Conservation (phyloP, 2,888 invertebrate genomes). For the Synanthedon myopaeformis region DNA sequence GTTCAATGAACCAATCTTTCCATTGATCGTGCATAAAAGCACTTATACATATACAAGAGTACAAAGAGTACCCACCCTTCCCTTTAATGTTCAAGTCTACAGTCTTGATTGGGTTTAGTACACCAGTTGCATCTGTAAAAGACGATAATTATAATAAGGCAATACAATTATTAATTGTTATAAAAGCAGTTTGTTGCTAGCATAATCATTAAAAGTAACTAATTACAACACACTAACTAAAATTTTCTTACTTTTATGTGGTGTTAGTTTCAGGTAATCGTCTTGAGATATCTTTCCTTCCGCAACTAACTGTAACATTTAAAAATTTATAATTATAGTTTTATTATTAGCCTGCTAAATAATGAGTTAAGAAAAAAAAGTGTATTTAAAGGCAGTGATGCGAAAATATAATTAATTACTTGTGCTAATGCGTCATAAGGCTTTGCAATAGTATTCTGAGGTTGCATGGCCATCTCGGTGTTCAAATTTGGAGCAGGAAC, state of each 20-base stretch:
- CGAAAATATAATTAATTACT: conserved; percentile 27
- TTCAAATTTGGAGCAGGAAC: conserved; percentile 24
- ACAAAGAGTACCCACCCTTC: not conserved
- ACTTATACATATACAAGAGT: no score
- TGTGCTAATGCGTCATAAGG: conserved; percentile 55
- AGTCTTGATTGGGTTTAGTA: not conserved
- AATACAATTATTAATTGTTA: no score
- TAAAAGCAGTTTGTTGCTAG: no score
- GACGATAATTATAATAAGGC: no score
- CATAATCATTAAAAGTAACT: no score
- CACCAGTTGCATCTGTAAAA: conserved; percentile 33
- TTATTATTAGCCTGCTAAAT: conserved; percentile 1
- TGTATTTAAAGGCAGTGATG: not conserved
- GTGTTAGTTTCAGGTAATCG: conserved; percentile 58
- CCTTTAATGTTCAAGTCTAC: not conserved
- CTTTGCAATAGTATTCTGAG: conserved; percentile 10
- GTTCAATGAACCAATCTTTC: no score
- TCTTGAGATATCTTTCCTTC: conserved; percentile 58
- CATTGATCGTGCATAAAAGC: no score
- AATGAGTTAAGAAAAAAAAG: not conserved
- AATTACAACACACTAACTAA: not conserved
- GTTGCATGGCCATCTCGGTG: conserved; percentile 1
- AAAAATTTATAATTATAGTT: conserved; percentile 6
- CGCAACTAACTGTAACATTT: conserved; percentile 57
- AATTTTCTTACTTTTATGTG: conserved; percentile 44